Base-by-base conservation (phyloP, 2,797 vertebrate genomes). In the Lepus oiostolus region DNA sequence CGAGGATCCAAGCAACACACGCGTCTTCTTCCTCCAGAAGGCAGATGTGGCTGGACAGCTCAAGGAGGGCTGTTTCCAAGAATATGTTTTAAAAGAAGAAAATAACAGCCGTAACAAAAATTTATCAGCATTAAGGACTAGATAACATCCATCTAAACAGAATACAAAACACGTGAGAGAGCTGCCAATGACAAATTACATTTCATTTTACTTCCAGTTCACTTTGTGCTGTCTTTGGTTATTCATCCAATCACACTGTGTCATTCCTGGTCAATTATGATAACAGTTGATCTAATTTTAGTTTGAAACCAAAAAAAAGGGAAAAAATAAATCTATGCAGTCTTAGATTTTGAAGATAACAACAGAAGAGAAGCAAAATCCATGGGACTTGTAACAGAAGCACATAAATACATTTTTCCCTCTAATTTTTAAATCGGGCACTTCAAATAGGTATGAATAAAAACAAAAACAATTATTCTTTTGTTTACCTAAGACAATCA, bases 381-480 rank as follows among this genome's bases (percentile, higher is more conserved):
- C 71, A 72, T 35, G 74, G 63, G 62, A 90, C 35, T 87, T 90
- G 5, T 54, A 90, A 92, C 26, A 89, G 32, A 93, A 92, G 52
- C 72, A 92, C 54, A 88, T 50, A 74, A 90, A 79, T 63, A 89
- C 13, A 75, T 76, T 71, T 91, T 50, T 79, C 35, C 30, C 54
- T 58, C 50, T 92, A 92, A 83, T 79, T 95, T 24, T 91, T 84
- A 96, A 91, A 70, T 3, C 77, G 60, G 68, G 26, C 28, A 92
- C 50, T 85, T 93, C 75, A 38, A 91, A 95, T 28, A 84, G 7
- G 32, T 28, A 88, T 63, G 50, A 54, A 79, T 89, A 82, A 71
- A 96, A 94, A 88, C 26, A 70, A 85, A 92, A 70, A 89, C 47
- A 96, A 81, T 35, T 91, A 88, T 42, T 95, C 10, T 93, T n/a